Percentiles rank a stretch among this genome's conserved stretches.
phyloP scores from a whole-genome alignment of 2,888 invertebrate genomes.

The Hesperia comma region DNA sequence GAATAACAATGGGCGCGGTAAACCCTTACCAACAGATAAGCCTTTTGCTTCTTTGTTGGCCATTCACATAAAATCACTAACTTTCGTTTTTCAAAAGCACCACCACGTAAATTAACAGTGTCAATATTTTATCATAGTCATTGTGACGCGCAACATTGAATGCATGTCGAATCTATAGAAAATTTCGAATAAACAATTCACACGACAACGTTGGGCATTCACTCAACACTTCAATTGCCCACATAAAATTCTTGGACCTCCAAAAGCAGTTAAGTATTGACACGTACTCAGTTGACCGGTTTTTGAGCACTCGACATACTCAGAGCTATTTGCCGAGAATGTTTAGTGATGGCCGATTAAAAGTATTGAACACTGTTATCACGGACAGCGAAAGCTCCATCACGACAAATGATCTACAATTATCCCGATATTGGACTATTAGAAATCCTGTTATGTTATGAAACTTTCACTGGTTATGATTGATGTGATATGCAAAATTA shows the following conservation, averaged over 20 bases:
- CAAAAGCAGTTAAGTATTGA: constrained; percentile 9
- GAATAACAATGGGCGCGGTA: too few relatives aligned
- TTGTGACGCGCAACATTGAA: neutral
- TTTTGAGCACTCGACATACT: constrained; percentile 12
- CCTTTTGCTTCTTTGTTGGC: too few relatives aligned
- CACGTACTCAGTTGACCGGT: constrained; percentile 25
- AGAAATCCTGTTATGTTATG: constrained; percentile 22
- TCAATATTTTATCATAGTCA: neutral
- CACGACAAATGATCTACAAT: constrained; percentile 30
- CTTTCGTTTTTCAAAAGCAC: too few relatives aligned
- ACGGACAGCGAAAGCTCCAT: constrained; percentile 26
- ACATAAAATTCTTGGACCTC: neutral
- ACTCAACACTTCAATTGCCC: constrained; percentile 8
- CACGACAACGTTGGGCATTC: constrained; percentile 14
- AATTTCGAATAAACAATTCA: neutral
- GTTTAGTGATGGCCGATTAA: constrained; percentile 32
- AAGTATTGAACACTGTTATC: constrained; percentile 30
- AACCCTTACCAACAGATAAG: too few relatives aligned
- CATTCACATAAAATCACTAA: too few relatives aligned
- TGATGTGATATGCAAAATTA: constrained; percentile 22
- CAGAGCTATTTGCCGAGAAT: constrained; percentile 16
- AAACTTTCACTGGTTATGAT: constrained; percentile 25
- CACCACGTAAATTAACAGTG: neutral
- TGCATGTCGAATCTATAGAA: neutral
- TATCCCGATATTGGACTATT: constrained; percentile 26